Base-by-base conservation (phyloP, 1,140 invertebrate species). In the Rhynchophorus ferrugineus region DNA sequence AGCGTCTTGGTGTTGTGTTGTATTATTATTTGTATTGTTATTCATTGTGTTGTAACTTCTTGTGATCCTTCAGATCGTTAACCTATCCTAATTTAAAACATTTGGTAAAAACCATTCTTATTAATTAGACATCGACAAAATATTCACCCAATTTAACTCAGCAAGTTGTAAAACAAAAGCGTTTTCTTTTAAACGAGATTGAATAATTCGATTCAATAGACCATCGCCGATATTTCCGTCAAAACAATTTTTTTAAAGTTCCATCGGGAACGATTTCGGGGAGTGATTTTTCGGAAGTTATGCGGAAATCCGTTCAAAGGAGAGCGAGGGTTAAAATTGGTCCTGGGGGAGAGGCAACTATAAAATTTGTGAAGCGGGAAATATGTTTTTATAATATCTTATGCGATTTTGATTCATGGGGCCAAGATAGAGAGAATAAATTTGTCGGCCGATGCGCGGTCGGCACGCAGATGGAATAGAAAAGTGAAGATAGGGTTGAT, bases 301-400 rank as follows among this genome's bases (percentile, higher is more conserved):
- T 43, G 39, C 36, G 45, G 44, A 44, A 49, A 48, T 54, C 52
- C 52, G 36, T 47, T 43, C 44, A 47, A 14, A 44, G 33, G 44
- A 48, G 42, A 20, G 6, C 18, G 33, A 48, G 45, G 52, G 37
- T 34, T 34, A 41, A 37, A 34, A 36, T 35, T 36, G n/a, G 17
- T 9, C 17, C 43, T 34, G 8, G 11, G 18, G 46, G 53, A 46
- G 45, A 22, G 21, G 16, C 39, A 55, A 55, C 53, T 55, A 55
- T 49, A 55, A 55, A 55, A 44, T 55, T 55, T 49, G 53, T 55
- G 53, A 39, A 55, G 39, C 53, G 53, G 53, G 37, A 55, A 55
- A 55, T 55, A 55, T 55, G 53, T 55, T 55, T 55, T 55, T 55
- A 49, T 55, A 55, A 55, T 55, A 55, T 55, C 53, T 55, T 49